Conservation (phyloP, 2,113 vertebrate species). For the Ciconia stormi region DNA sequence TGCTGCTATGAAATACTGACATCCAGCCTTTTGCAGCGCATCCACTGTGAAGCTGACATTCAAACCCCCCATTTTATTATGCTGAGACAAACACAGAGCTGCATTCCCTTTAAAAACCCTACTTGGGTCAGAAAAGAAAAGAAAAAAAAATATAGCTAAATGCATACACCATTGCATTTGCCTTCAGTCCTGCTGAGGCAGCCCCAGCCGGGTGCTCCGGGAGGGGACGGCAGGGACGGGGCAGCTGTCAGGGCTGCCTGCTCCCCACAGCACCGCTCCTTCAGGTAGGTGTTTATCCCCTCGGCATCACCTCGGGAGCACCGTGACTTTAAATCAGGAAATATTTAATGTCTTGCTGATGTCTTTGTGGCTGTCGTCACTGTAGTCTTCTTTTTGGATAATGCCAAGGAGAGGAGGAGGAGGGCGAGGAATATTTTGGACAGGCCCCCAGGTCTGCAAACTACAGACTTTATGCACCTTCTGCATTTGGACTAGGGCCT, state of each 20-base stretch:
- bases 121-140: background rate
- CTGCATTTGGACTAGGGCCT: background rate
- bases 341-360: background rate
- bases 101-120: background rate
- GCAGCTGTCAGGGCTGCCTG: background rate
- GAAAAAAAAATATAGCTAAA: rapidly evolving
- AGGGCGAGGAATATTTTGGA: background rate
- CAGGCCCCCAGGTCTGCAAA: background rate
- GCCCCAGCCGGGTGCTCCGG: background rate
- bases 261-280: background rate
- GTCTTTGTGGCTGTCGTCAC: background rate
- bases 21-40: background rate
- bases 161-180: background rate
- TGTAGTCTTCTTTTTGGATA: background rate
- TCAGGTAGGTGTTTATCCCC: background rate
- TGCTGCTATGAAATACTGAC: background rate
- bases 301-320: background rate
- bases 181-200: background rate
- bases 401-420: background rate
- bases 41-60: constrained; percentile 2
- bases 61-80: background rate
- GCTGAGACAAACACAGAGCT: background rate
- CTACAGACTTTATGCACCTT: background rate
- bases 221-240: background rate
- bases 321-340: background rate